Conservation (phyloP, 2,888 invertebrate genomes). For the Gymnocheta viridis region DNA sequence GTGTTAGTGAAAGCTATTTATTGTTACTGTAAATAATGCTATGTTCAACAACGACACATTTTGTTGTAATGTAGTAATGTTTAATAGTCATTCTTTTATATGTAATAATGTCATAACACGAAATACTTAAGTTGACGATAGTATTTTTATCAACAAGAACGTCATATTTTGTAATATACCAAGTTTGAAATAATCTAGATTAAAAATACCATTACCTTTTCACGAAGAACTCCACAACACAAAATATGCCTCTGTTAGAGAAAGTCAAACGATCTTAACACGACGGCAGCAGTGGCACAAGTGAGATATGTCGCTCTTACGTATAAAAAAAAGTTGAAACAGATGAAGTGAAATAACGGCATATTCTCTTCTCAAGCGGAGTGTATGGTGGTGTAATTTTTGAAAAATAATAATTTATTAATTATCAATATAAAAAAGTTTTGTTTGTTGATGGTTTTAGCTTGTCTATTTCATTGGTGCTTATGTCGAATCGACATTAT, state of each 20-base stretch:
- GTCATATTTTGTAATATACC: slow-evolving; percentile 49
- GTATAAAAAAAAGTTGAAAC: slow-evolving; percentile 31
- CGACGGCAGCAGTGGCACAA: slow-evolving; percentile 37
- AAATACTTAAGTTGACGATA: slow-evolving; percentile 55
- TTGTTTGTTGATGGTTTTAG: too few relatives aligned
- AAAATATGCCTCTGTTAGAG: slow-evolving; percentile 45
- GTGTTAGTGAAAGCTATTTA: slow-evolving; percentile 35
- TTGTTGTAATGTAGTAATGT: slow-evolving; percentile 22
- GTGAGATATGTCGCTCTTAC: slow-evolving; percentile 51
- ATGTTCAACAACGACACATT: slow-evolving; percentile 37
- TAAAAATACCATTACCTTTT: slow-evolving; percentile 49
- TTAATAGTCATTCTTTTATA: slow-evolving; percentile 42
- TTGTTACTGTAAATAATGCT: slow-evolving; percentile 16
- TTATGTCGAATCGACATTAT: too few relatives aligned
- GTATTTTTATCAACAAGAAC: slow-evolving; percentile 48
- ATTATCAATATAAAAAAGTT: too few relatives aligned
- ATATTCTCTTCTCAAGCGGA: slow-evolving; percentile 52
- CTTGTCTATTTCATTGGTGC: too few relatives aligned
- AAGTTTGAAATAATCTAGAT: slow-evolving; percentile 33
- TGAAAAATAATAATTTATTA: too few relatives aligned
- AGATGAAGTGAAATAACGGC: slow-evolving; percentile 46
- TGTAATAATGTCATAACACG: slow-evolving; percentile 44
- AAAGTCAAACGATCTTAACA: slow-evolving; percentile 45
- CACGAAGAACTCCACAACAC: slow-evolving; percentile 48
- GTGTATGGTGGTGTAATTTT: too few relatives aligned